Conservation (phyloP, 2,113 vertebrate species). For the Turdus rufiventris region DNA sequence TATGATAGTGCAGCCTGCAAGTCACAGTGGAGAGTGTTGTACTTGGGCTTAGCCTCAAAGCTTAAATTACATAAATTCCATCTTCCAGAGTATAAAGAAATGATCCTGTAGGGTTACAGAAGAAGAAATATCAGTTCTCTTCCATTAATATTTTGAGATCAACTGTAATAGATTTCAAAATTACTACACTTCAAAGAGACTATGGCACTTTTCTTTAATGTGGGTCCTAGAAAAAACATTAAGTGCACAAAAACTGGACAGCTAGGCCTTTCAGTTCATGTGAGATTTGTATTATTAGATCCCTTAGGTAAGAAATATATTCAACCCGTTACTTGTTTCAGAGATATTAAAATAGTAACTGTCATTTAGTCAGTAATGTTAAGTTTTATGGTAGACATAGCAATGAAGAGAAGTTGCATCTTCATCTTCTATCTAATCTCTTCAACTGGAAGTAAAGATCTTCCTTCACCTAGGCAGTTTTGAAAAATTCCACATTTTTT, state of each 20-base stretch:
- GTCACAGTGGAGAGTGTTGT: neutral
- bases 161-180: neutral
- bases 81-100: neutral
- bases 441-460: neutral
- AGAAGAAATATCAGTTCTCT: neutral
- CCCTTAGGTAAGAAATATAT: neutral
- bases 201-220: neutral
- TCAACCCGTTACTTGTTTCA: neutral
- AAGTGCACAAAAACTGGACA: neutral
- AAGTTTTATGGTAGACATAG: neutral
- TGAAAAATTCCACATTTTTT: neutral
- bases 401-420: neutral
- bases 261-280: neutral
- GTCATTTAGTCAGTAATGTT: neutral
- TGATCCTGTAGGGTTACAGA: neutral
- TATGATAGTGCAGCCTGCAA: neutral
- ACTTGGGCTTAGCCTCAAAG: neutral
- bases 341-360: neutral
- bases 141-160: neutral
- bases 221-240: neutral
- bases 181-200: neutral
- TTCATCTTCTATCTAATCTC: neutral
- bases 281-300: neutral
- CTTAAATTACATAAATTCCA: neutral
- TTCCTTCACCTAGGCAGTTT: neutral